Evolutionary conservation across 1,140 invertebrate species (phyloP).

Genomic region (Cheumatopsyche charites): DNA sequence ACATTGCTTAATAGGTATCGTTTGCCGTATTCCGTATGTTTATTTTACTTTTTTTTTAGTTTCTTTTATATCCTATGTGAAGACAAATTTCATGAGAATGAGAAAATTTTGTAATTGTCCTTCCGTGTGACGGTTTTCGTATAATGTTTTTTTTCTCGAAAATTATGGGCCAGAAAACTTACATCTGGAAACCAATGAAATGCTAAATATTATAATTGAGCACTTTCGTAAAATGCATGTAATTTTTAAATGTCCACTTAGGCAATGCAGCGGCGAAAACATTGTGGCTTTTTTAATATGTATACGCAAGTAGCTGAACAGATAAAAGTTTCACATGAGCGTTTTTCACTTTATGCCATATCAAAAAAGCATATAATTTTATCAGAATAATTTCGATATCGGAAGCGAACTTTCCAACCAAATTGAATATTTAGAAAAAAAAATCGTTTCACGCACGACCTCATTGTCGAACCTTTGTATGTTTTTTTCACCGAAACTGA

Average conservation of each 20-base stretch:
- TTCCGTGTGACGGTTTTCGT: conserved; percentile 16
- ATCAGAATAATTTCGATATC: not conserved
- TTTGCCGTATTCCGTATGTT: conserved; percentile 15
- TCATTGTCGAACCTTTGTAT: not conserved
- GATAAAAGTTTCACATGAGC: not conserved
- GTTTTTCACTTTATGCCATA: not conserved
- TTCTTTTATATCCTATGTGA: not conserved
- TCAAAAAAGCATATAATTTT: too few species aligned
- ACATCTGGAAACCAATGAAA: not conserved
- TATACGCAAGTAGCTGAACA: not conserved
- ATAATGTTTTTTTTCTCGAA: not conserved
- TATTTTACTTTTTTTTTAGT: not conserved
- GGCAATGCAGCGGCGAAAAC: not conserved
- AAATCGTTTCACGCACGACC: conserved; percentile 27
- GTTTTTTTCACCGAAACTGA: conserved; percentile 4
- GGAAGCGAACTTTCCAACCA: not conserved
- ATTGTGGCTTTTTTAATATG: not conserved
- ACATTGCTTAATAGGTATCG: conserved; percentile 15
- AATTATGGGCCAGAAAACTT: conserved; percentile 5
- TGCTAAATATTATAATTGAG: conserved; percentile 23
- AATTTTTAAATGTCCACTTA: conserved; percentile 27
- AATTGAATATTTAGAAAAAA: conserved; percentile 4
- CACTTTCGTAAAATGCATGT: conserved; percentile 19
- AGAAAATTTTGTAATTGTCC: conserved; percentile 6
- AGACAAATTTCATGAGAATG: not conserved